Base-by-base conservation (phyloP, 2,888 invertebrate species). In the Ochropleura plecta region DNA sequence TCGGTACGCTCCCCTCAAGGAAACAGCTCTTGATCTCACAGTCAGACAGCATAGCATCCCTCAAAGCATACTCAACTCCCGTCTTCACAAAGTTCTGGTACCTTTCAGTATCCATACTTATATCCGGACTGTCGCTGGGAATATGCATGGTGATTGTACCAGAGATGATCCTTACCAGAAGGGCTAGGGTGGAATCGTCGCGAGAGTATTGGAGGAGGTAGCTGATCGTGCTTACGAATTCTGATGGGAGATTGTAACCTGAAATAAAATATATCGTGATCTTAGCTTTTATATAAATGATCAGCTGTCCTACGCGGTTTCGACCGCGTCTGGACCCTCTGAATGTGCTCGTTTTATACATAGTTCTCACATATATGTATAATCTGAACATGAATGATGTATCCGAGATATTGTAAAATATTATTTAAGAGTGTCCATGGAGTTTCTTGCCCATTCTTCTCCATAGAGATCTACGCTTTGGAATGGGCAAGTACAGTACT, bases 201-300 rank as follows among this genome's bases (percentile, higher is more conserved):
- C 97, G 95, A 0, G 97, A 97, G 86, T 97, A 97, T 89, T 97
- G 97, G 5, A 98, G 94, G 16, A 98, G 91, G 87, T 96, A 97
- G 72, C 97, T 97, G 9, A 97, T 96, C 0, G 97, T 97, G 86
- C 96, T 97, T 2, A 98, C 96, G 70, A 98, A 95, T 79, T 97
- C 96, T 0, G 97, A 97, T 0, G 97, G 97, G 83, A 97, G 97
- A 72, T 96, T 97, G 86, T 97, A 97, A 81, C 97, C 97, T 95
- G 95, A 44, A 80, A 78, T 30, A 12, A 55, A 20, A 59, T 40
- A 3, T 16, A 16, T 59, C 6, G 42, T 55, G 12, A 55, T 20
- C 20, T 20, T 20, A 20, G 6, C 20, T 20, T 12, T 10, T 20
- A 20, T 0, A 20, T 55, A 12, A 20, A 55, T 20, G 6, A 55